phyloP scores from a whole-genome alignment of 2,113 vertebrate genomes.

The Ceyx melanurus region DNA sequence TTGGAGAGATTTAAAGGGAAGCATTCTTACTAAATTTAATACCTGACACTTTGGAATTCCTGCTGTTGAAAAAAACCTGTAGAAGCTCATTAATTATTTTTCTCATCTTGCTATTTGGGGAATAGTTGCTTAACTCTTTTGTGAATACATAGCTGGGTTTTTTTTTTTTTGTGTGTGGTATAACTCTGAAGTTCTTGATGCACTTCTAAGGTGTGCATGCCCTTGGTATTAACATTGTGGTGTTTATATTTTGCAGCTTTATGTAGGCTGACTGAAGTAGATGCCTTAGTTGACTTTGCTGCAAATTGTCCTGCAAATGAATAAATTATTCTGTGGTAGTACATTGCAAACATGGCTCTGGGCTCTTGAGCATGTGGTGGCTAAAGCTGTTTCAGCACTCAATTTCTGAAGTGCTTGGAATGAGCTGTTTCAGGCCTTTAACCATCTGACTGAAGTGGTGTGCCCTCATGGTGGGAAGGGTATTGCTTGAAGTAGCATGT shows the following conservation, averaged over 20 bases:
- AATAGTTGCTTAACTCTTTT: not conserved
- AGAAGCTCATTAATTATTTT: not conserved
- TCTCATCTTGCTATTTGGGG: not conserved
- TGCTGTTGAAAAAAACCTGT: not conserved
- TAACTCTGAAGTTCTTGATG: not conserved
- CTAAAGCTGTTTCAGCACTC: not conserved
- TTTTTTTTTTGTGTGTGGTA: not conserved
- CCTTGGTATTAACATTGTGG: not conserved
- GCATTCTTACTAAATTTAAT: not conserved
- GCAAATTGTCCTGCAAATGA: not conserved
- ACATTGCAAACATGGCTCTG: not conserved
- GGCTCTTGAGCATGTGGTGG: not conserved
- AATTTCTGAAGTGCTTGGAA: not conserved
- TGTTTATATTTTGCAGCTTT: not conserved
- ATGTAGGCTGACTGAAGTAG: not conserved
- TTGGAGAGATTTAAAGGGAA: not conserved
- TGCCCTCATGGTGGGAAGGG: not conserved
- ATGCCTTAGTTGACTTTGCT: not conserved
- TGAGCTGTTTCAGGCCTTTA: not conserved
- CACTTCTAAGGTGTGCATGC: slow-evolving; percentile 4
- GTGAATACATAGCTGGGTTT: not conserved
- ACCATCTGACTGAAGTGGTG: not conserved
- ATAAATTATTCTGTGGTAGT: not conserved
- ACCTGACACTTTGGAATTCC: not conserved
- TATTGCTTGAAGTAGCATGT: not conserved